These are phyloP conservation scores for Hypolimnas misippus DNA, from an alignment of 2,888 invertebrate genomes.

Conservation along the genomic window DNA sequence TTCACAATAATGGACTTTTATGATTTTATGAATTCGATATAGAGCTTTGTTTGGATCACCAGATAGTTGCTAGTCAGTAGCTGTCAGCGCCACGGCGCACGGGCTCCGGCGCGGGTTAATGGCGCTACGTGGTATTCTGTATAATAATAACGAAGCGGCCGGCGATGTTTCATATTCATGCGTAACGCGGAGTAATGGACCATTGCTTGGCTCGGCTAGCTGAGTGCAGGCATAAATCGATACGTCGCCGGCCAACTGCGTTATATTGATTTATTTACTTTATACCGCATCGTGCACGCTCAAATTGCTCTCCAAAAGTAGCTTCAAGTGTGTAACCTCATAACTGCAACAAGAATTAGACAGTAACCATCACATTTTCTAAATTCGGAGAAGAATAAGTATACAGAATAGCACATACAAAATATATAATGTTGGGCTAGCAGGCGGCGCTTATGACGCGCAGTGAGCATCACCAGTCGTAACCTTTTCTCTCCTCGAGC, in stretches of 20 bases:
- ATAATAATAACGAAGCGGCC: background rate
- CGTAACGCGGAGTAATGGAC: slow-evolving; percentile 11
- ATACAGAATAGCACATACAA: background rate
- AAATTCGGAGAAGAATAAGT: no score
- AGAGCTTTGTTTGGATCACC: no score
- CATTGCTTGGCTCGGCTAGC: background rate
- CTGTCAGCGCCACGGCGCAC: no score
- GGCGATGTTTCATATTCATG: slow-evolving; percentile 1
- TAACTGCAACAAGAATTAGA: background rate
- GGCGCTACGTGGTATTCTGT: no score
- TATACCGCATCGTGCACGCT: background rate
- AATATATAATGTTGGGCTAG: no score
- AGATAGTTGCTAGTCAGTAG: no score
- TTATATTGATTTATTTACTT: background rate
- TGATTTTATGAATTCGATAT: no score
- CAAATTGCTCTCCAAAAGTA: background rate
- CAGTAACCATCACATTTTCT: no score
- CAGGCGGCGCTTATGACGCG: no score
- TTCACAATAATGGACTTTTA: no score
- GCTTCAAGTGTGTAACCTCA: background rate
- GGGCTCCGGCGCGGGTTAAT: no score
- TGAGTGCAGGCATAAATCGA: slow-evolving; percentile 12
- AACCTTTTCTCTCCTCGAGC: background rate
- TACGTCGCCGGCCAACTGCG: slow-evolving; percentile 8
- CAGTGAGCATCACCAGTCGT: background rate